Conservation (phyloP, 2,113 vertebrate genomes). For the Bujurquina vittata region DNA sequence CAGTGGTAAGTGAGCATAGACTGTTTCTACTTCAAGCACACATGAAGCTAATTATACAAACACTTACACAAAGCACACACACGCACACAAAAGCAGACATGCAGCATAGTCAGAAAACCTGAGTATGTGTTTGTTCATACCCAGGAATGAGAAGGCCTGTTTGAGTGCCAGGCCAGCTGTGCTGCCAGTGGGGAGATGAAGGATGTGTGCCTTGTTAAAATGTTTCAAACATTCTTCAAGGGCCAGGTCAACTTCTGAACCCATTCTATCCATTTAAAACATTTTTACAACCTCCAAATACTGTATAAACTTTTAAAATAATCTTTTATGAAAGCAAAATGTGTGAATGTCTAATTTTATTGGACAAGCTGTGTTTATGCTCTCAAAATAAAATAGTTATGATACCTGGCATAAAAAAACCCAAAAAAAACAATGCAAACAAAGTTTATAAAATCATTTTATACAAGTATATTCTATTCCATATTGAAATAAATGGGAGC, state of each 20-base stretch:
- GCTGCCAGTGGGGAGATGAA: slow-evolving; percentile 29
- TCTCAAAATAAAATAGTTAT: neutral
- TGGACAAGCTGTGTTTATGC: neutral
- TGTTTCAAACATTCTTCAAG: slow-evolving; percentile 42
- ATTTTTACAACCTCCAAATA: neutral
- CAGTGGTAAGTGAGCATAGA: neutral
- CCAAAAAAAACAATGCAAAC: neutral
- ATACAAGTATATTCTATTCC: neutral
- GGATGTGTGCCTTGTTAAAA: slow-evolving; percentile 41
- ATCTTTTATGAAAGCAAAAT: slow-evolving; percentile 8
- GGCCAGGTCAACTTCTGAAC: slow-evolving; percentile 7
- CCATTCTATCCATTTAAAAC: neutral
- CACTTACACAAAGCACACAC: no score
- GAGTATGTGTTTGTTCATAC: neutral
- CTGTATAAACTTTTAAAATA: slow-evolving; percentile 8
- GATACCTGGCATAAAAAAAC: accelerated
- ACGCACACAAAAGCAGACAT: neutral
- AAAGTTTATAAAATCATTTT: neutral
- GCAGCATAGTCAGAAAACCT: neutral
- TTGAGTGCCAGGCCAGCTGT: slow-evolving; percentile 34
- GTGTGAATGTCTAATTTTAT: neutral
- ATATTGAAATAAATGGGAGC: neutral
- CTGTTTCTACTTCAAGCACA: neutral
- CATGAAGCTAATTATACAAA: neutral
- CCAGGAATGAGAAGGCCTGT: neutral